Conservation (phyloP, 2,113 vertebrate species). For the Recurvirostra avosetta region DNA sequence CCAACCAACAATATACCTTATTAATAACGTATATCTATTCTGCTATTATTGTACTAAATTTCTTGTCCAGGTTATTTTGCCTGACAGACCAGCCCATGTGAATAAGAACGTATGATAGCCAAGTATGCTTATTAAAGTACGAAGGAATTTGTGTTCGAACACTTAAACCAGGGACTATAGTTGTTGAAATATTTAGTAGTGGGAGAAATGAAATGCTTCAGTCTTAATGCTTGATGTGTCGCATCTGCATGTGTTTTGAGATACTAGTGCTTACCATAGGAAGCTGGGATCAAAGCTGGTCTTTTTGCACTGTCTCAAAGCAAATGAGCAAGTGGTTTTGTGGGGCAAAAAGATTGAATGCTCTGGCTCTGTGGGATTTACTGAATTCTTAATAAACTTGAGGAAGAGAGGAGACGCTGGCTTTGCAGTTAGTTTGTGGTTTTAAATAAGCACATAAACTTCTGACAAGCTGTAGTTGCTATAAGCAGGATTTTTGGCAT, state of each 20-base stretch:
- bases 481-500: background rate
- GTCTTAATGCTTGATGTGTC: background rate
- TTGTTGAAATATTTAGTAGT: background rate
- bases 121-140: background rate
- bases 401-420: background rate
- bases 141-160: background rate
- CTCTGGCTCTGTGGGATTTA: background rate
- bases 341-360: background rate
- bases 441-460: background rate
- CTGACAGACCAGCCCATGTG: background rate
- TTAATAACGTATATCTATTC: background rate
- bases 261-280: background rate
- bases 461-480: constrained; percentile 12
- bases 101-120: background rate
- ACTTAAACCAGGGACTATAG: background rate
- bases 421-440: constrained; percentile 4
- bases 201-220: background rate
- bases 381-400: background rate
- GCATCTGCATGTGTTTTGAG: background rate
- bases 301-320: background rate
- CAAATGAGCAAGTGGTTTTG: background rate
- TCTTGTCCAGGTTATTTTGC: background rate
- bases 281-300: background rate
- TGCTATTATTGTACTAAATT: background rate
- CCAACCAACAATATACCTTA: background rate